phyloP scores from a whole-genome alignment of 2,888 invertebrate species.

The Arenicola marina region DNA sequence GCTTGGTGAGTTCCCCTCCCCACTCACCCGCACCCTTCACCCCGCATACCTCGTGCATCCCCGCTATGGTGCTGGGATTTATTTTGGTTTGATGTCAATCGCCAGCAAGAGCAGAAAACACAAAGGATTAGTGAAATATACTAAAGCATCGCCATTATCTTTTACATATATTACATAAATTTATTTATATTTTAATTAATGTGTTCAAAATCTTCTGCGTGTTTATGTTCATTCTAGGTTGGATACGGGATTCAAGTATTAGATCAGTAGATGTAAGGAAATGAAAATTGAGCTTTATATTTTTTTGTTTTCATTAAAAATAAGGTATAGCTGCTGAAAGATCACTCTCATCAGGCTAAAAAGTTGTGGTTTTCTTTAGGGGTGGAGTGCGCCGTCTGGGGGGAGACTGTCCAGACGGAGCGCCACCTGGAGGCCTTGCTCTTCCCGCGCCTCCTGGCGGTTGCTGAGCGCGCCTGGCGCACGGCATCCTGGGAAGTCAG shows the following conservation, averaged over 20 bases:
- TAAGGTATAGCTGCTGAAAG: neutral
- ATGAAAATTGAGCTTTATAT: too few relatives aligned
- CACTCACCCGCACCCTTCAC: constrained; percentile 7
- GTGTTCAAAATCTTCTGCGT: too few relatives aligned
- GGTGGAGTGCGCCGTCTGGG: constrained; percentile 31
- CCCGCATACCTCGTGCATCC: constrained; percentile 2
- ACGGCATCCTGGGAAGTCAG: constrained; percentile 45
- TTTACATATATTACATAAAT: too few relatives aligned
- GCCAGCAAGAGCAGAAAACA: too few relatives aligned
- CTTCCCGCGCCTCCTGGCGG: constrained; percentile 34
- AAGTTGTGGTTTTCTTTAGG: constrained; percentile 11
- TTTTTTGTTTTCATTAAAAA: neutral
- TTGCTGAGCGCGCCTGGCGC: constrained; percentile 38
- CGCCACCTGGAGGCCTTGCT: constrained; percentile 29
- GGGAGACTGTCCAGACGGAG: constrained; percentile 26
- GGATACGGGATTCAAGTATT: too few relatives aligned
- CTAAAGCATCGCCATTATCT: too few relatives aligned
- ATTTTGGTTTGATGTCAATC: too few relatives aligned
- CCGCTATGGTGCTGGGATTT: neutral
- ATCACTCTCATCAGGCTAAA: neutral
- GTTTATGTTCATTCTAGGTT: too few relatives aligned
- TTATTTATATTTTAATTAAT: too few relatives aligned
- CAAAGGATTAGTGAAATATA: too few relatives aligned
- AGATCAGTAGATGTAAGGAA: too few relatives aligned
- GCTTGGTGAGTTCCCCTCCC: too few relatives aligned